Evolutionary conservation across 1,140 invertebrate genomes (phyloP).

Genomic region (Parapsyche elsis): DNA sequence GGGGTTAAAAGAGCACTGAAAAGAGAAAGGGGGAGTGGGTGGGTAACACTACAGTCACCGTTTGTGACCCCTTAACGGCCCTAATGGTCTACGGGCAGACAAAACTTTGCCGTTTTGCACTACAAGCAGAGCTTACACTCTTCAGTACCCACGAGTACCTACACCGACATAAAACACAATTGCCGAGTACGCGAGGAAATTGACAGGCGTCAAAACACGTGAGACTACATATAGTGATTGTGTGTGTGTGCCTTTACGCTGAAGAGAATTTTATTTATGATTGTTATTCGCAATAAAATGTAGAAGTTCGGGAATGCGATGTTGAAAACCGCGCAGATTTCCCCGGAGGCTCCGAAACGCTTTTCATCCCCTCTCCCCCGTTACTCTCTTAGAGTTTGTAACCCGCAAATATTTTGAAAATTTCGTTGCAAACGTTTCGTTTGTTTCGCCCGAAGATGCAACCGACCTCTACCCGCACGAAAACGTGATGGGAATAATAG

Average conservation of each 20-base stretch:
- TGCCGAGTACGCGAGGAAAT: too few species aligned
- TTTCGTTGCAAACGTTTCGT: too few species aligned
- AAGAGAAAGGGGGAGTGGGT: not conserved
- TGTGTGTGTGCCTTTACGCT: not conserved
- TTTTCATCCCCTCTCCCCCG: too few species aligned
- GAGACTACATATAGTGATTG: too few species aligned
- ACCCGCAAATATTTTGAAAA: too few species aligned
- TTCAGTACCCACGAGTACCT: not conserved
- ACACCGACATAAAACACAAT: not conserved
- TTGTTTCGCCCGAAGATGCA: too few species aligned
- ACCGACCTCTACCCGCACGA: too few species aligned
- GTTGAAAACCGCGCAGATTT: slow-evolving; percentile 11
- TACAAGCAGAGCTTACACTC: not conserved
- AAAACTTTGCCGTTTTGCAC: slow-evolving; percentile 13
- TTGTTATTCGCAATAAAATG: slow-evolving; percentile 21
- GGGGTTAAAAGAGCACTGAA: not conserved
- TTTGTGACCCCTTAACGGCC: slow-evolving; percentile 6
- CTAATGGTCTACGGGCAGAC: slow-evolving; percentile 18
- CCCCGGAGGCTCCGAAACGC: not conserved
- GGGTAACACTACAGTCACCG: not conserved
- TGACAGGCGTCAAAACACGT: too few species aligned
- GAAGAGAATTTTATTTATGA: slow-evolving; percentile 7
- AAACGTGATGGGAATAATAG: too few species aligned
- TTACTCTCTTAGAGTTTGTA: too few species aligned
- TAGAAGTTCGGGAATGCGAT: not conserved